These are phyloP conservation scores for Cyclophora albipunctata DNA, from an alignment of 2,888 invertebrate genomes.

Conservation along the genomic window DNA sequence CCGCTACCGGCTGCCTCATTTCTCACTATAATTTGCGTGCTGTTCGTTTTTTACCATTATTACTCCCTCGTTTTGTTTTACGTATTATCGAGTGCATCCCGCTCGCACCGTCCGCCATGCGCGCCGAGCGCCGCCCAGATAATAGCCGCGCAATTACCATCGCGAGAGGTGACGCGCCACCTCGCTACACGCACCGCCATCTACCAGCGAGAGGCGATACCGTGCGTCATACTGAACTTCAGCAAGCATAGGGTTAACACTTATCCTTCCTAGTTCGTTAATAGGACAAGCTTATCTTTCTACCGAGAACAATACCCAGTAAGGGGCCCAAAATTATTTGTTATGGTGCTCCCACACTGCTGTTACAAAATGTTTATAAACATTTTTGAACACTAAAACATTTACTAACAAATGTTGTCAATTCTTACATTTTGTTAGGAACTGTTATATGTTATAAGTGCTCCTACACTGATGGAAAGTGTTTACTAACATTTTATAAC, in stretches of 20 bases:
- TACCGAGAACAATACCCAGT: background rate
- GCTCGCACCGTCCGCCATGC: slow-evolving; percentile 75
- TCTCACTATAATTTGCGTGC: slow-evolving; percentile 76
- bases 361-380: too few species aligned
- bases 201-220: slow-evolving; percentile 51
- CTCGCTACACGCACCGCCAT: slow-evolving; percentile 52
- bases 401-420: too few species aligned
- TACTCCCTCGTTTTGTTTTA: slow-evolving; percentile 76
- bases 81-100: slow-evolving; percentile 76
- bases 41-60: slow-evolving; percentile 76
- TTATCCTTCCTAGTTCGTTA: too few species aligned
- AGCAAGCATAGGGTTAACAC: too few species aligned
- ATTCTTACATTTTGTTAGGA: too few species aligned
- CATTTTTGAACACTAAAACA: too few species aligned
- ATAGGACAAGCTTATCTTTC: background rate
- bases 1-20: slow-evolving; percentile 75
- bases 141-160: slow-evolving; percentile 71
- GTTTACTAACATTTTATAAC: too few species aligned
- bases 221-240: background rate
- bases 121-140: slow-evolving; percentile 71
- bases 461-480: too few species aligned
- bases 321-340: too few species aligned
- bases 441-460: too few species aligned
- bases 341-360: too few species aligned
- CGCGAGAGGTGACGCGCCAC: slow-evolving; percentile 29